Conservation (phyloP, 2,797 vertebrate species). For the Anguilla marmorata region DNA sequence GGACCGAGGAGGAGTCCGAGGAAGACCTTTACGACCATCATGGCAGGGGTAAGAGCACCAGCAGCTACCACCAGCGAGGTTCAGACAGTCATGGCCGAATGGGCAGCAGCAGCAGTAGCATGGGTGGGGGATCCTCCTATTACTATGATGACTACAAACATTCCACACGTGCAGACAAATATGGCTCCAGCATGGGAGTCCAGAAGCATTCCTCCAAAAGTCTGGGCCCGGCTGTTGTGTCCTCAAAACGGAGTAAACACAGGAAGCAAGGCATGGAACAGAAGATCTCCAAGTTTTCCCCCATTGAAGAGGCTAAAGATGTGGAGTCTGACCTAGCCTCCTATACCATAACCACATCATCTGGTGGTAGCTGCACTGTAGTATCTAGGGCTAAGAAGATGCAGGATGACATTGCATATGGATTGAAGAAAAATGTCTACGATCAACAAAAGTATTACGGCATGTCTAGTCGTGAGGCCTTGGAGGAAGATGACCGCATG, state of each 20-base stretch:
- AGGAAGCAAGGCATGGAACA: constrained; percentile 98
- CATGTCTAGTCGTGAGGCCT: constrained; percentile 77
- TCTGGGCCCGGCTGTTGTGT: constrained; percentile 88
- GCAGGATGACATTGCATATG: constrained; percentile 86
- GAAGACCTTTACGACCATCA: constrained; percentile 83
- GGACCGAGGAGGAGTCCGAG: constrained; percentile 83
- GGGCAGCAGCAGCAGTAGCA: constrained; percentile 59
- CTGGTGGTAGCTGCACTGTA: constrained; percentile 82
- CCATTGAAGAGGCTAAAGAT: constrained; percentile 97
- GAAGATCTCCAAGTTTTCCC: constrained; percentile 98
- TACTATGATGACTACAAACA: constrained; percentile 90
- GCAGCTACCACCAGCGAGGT: constrained; percentile 80
- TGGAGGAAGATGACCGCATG: constrained; percentile 88
- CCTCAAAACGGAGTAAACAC: constrained; percentile 97
- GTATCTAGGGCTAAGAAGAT: constrained; percentile 87
- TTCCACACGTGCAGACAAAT: constrained; percentile 73
- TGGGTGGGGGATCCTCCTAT: constrained; percentile 71
- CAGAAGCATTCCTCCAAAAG: constrained; percentile 92
- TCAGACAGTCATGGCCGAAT: constrained; percentile 80
- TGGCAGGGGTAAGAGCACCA: constrained; percentile 76
- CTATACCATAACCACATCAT: constrained; percentile 82
- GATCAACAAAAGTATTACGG: constrained; percentile 96
- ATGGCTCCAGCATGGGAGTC: constrained; percentile 68
- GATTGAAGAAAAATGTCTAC: constrained; percentile 90
- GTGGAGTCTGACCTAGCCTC: constrained; percentile 95